Conservation (phyloP, 2,113 vertebrate genomes). For the Neolamprologus sp. region DNA sequence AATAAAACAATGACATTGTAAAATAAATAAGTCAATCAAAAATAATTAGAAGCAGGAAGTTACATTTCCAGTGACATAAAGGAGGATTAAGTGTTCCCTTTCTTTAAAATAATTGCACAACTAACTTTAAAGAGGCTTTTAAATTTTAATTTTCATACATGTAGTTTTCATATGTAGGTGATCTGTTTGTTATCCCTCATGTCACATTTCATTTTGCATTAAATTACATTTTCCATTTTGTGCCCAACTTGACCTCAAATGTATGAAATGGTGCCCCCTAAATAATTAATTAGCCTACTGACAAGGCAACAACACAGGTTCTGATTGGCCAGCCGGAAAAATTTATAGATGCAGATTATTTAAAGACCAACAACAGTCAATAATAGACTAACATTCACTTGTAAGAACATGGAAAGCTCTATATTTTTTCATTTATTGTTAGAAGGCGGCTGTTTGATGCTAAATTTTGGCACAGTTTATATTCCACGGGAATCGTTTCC, state of each 20-base stretch:
- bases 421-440: background rate
- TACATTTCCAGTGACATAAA: background rate
- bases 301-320: background rate
- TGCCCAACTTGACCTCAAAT: background rate
- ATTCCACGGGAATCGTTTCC: background rate
- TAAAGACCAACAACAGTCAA: background rate
- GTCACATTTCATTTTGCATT: background rate
- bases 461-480: background rate
- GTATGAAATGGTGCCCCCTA: background rate
- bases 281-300: background rate
- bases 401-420: background rate
- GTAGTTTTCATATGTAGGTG: background rate
- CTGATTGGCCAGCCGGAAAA: background rate
- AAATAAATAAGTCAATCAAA: background rate
- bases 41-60: background rate
- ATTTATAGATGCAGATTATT: background rate
- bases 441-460: background rate
- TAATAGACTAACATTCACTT: background rate
- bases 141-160: background rate
- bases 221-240: background rate
- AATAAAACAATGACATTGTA: background rate
- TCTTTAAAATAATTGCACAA: background rate
- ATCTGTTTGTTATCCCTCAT: background rate
- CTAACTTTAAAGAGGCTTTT: background rate
- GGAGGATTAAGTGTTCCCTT: background rate